phyloP scores from a whole-genome alignment of 2,797 vertebrate genomes.

The Gouania willdenowi region DNA sequence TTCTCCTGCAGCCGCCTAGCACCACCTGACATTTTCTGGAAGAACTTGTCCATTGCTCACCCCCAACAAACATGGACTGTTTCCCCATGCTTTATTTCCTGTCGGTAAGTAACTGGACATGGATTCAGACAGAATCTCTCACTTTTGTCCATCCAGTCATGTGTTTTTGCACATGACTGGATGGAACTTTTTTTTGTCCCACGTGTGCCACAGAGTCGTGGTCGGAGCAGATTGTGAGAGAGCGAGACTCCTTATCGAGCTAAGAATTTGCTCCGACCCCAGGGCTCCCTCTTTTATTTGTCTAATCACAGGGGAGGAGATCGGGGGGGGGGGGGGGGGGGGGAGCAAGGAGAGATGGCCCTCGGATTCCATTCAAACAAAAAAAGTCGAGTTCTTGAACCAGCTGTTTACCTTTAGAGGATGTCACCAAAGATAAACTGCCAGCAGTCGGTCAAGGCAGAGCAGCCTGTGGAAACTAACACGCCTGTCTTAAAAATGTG shows the following conservation, averaged over 20 bases:
- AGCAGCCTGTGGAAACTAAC: constrained; percentile 66
- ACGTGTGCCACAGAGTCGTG: constrained; percentile 11
- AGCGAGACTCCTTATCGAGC: constrained; percentile 57
- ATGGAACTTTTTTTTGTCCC: too few species aligned
- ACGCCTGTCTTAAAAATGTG: constrained; percentile 29
- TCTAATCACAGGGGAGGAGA: constrained; percentile 60
- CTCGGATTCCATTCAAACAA: constrained; percentile 60
- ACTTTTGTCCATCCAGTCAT: too few species aligned
- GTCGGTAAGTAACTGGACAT: constrained; percentile 87
- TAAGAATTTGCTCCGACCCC: constrained; percentile 66
- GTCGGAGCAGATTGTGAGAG: constrained; percentile 44
- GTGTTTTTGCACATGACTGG: too few species aligned
- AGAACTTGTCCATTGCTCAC: constrained; percentile 83
- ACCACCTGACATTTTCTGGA: constrained; percentile 85
- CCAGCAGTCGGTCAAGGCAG: constrained; percentile 71
- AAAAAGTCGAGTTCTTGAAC: constrained; percentile 36
- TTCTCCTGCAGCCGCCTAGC: constrained; percentile 80
- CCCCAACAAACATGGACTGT: constrained; percentile 99
- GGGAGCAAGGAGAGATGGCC: constrained; percentile 30
- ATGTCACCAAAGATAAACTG: constrained; percentile 76
- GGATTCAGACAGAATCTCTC: constrained; percentile 39
- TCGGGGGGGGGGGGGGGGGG: constrained; percentile 16
- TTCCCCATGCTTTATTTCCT: constrained; percentile 97
- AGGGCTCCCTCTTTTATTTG: constrained; percentile 64
- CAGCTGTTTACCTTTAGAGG: constrained; percentile 75